phyloP scores from a whole-genome alignment of 2,113 vertebrate species.

The Etheostoma spectabile region DNA sequence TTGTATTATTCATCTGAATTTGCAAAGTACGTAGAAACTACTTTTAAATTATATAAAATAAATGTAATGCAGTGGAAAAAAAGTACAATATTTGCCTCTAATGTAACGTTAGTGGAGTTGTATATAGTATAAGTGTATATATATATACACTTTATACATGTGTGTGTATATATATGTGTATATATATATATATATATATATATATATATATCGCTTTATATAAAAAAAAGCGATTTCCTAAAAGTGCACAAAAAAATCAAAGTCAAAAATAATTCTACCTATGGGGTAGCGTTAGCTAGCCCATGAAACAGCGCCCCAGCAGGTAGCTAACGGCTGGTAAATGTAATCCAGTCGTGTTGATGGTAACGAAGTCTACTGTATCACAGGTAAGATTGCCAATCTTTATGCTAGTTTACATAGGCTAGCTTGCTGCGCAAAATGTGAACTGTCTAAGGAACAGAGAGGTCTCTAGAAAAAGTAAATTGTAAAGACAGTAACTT shows the following conservation, averaged over 20 bases:
- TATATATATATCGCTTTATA: too few species aligned
- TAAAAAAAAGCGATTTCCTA: too few species aligned
- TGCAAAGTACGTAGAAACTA: not conserved
- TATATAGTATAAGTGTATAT: too few species aligned
- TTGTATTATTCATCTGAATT: not conserved
- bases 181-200: too few species aligned
- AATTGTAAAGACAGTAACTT: not conserved
- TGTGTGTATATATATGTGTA: too few species aligned
- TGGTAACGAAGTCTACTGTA: not conserved
- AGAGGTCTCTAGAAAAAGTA: not conserved
- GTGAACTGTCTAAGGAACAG: not conserved
- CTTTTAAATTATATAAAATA: not conserved
- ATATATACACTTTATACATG: too few species aligned
- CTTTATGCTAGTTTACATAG: not conserved
- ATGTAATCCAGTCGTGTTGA: too few species aligned
- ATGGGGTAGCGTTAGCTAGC: too few species aligned
- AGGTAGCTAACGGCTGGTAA: not conserved
- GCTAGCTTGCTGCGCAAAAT: too few species aligned
- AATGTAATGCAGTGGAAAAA: not conserved
- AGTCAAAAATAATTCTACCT: too few species aligned
- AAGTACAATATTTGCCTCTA: not conserved
- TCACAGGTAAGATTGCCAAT: not conserved
- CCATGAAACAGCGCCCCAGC: not conserved
- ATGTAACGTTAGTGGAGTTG: not conserved
- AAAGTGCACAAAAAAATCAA: too few species aligned